Conservation (phyloP, 1,140 invertebrate species). For the Macrobrachium rosenbergii region DNA sequence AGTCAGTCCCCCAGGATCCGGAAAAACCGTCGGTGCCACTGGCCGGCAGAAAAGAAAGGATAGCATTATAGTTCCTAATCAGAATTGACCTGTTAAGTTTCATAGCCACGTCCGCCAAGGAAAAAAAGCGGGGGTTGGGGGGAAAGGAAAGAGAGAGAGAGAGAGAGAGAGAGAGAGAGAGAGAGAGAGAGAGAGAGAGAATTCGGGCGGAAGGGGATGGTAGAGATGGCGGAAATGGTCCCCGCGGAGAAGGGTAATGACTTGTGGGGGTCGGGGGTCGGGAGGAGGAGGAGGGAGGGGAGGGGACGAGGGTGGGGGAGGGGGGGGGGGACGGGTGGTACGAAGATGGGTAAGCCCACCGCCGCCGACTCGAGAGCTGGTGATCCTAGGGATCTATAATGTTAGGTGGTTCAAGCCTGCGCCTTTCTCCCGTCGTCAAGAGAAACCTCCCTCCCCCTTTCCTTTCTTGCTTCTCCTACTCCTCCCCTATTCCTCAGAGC, state of each 20-base stretch:
- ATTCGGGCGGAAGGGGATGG: not conserved
- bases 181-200: not conserved
- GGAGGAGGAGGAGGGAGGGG: not conserved
- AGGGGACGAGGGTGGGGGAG: not conserved
- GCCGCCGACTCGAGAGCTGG: no score
- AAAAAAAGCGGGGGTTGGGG: not conserved
- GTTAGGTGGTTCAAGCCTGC: no score
- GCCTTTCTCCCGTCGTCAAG: not conserved
- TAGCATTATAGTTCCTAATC: no score
- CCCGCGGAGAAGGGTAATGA: not conserved
- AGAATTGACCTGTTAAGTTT: no score
- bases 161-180: slow-evolving; percentile 6
- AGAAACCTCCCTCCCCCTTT: not conserved
- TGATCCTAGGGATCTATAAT: no score
- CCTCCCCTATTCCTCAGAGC: not conserved
- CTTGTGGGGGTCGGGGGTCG: not conserved
- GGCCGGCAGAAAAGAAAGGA: no score
- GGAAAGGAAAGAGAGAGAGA: slow-evolving; percentile 3
- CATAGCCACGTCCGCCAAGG: no score
- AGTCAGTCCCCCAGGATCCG: no score
- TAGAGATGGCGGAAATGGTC: not conserved
- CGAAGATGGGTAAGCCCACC: not conserved
- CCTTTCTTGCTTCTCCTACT: not conserved
- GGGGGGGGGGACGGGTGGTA: not conserved
- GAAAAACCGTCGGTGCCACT: no score